Base-by-base conservation (phyloP, 2,113 vertebrate species). In the Cranoglanis bouderius region DNA sequence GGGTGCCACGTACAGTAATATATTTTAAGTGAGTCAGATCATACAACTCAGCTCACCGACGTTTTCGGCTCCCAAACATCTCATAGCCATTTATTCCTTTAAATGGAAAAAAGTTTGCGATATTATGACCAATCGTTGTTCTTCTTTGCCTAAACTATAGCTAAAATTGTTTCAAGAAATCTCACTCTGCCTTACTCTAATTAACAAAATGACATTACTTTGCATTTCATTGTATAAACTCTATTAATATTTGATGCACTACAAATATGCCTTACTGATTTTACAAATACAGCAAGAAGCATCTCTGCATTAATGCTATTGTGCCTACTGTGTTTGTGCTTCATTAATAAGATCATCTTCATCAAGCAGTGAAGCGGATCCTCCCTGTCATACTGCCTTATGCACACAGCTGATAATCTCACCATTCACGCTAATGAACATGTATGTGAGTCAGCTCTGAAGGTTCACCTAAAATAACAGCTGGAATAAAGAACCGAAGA, bases 271-370 rank as follows among this genome's bases (percentile, higher is more conserved):
- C 49, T 53, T 51, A 16, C 6, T 55, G 29, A 18, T 55, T 81
- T 53, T 49, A 81, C 77, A 81, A 8, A 32, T 78, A 78, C 75
- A n/a, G 1, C 29, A 29, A 77, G 40, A 49, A 49, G 46, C 46
- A 81, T 8, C 49, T 51, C 16, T 32, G n/a, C 78, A 19, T 55
- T 53, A 32, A 14, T 32, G 77, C 7, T n/a, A 18, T 53, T 80
- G 26, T 53, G 14, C n/a, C 6, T 55, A 55, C 49, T 35, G n/a
- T 81, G 49, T 55, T 55, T 35, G 78, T 81, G 43, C 7, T 35
- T n/a, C 78, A 81, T 81, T 81, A 81, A 78, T 78, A 51, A 13
- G 51, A 38, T 82, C 53, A 21, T 57, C 53, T 59, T 21, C 32
- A 38, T 6, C 51, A 38, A 26, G 53, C 51, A 24, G 19, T 38